Evolutionary conservation across 2,888 invertebrate species (phyloP), one percentile per base, ranked within the genome.

Genomic region (Melipona bicolor): DNA sequence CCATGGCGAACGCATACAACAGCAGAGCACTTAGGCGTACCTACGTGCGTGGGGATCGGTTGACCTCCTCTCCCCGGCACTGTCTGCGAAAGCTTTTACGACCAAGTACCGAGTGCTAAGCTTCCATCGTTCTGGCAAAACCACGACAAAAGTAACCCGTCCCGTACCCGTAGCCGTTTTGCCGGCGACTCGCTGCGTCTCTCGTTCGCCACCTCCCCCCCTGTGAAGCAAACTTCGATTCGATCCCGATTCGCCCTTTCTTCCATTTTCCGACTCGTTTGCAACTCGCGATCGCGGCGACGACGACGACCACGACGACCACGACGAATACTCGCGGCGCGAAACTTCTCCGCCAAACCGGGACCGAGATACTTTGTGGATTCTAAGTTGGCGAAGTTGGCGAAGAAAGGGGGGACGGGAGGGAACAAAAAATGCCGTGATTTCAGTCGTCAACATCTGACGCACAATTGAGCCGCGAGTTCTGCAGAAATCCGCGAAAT

Each of bases 41-140:
- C 73, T 68, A 67, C 82, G 73, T 78, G 78, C 84, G 84, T 79
- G 67, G 83, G 82, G 73, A 72, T 83, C 86, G 85, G 77, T 85
- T 89, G 88, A 90, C 90, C 88, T 89, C 82, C 80, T 81, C 52
- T 17, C 82, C 76, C 90, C 84, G 82, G 79, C 88, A 85, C 84
- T 87, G 85, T 87, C 88, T 87, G 89, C 83, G 80, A 89, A 90
- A 89, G 89, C 85, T 90, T 90, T 90, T 89, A 89, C 87, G 79
- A 50, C 32, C 80, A 62, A 84, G 86, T 69, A 72, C 84, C 84
- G 85, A 84, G 85, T 84, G 80, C 71, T 74, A 64, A 79, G 83
- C 87, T 81, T 83, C 87, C 78, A 83, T 78, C 87, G 79, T 24
- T 72, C 75, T 59, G 77, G n/a, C 72, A 43, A 72, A 36, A 70